phyloP scores from a whole-genome alignment of 1,140 invertebrate genomes.

The Lepidurus couesii region DNA sequence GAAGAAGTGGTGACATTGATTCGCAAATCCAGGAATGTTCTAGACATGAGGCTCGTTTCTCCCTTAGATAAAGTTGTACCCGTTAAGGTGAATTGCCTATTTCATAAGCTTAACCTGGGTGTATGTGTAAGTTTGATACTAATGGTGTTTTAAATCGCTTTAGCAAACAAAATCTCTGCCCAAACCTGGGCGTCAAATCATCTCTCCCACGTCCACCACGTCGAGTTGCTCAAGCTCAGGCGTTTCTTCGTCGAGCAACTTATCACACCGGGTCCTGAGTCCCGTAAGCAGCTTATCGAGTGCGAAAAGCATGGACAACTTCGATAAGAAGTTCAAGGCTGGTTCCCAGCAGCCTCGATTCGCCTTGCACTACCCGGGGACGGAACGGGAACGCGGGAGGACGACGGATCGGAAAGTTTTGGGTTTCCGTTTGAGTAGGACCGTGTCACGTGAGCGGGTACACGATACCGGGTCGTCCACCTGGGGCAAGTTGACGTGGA shows the following conservation, averaged over 20 bases:
- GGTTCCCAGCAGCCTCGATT: constrained; percentile 39
- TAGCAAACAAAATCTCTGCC: constrained; percentile 26
- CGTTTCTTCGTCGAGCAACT: constrained; percentile 50
- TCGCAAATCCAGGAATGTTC: constrained; percentile 60
- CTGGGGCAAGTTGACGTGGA: constrained; percentile 54
- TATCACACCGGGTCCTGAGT: constrained; percentile 27
- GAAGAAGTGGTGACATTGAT: constrained; percentile 85
- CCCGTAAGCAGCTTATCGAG: constrained; percentile 16
- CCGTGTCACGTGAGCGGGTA: constrained; percentile 35
- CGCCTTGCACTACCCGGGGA: constrained; percentile 34
- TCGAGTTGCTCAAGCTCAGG: constrained; percentile 51
- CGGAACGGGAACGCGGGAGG: constrained; percentile 26
- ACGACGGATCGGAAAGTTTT: constrained; percentile 34
- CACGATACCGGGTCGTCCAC: constrained; percentile 25
- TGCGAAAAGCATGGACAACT: constrained; percentile 23
- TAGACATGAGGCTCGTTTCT: constrained; percentile 49
- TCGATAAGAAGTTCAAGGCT: constrained; percentile 37
- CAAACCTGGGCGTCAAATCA: constrained; percentile 43
- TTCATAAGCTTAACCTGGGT: background rate
- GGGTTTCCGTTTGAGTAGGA: constrained; percentile 35
- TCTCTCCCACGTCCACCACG: constrained; percentile 53
- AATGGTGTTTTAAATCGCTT: background rate
- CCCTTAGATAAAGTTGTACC: constrained; percentile 45
- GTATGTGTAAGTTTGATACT: background rate
- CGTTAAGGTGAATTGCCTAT: constrained; percentile 28